Conservation (phyloP, 2,888 invertebrate genomes). For the Polydrusus cervinus region DNA sequence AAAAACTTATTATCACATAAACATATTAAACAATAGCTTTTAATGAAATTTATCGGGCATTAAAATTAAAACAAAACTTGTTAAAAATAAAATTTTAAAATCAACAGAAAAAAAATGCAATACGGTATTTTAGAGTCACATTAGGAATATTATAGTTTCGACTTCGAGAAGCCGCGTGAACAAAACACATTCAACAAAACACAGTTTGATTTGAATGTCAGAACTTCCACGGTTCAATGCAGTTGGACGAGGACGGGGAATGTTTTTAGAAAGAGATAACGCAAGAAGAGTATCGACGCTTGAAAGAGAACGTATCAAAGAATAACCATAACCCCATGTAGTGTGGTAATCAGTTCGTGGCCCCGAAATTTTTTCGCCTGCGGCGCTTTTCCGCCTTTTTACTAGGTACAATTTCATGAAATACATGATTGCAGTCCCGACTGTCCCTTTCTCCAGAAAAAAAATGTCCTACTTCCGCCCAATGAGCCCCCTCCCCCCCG, state of each 20-base stretch:
- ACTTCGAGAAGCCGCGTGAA: slow-evolving; percentile 31
- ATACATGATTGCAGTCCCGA: too few relatives aligned
- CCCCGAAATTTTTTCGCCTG: too few relatives aligned
- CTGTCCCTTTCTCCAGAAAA: too few relatives aligned
- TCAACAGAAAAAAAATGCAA: background rate
- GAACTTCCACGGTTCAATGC: slow-evolving; percentile 40
- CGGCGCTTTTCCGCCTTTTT: too few relatives aligned
- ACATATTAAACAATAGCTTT: background rate
- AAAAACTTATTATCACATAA: background rate
- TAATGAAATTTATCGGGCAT: too few relatives aligned
- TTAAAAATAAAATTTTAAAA: slow-evolving; percentile 17
- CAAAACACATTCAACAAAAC: slow-evolving; percentile 29
- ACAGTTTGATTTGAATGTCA: slow-evolving; percentile 43
- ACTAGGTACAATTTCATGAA: too few relatives aligned
- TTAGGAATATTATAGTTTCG: slow-evolving; percentile 22
- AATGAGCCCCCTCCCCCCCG: too few relatives aligned
- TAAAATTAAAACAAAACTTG: background rate
- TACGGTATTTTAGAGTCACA: slow-evolving; percentile 31
- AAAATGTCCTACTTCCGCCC: too few relatives aligned
- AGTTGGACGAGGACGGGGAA: slow-evolving; percentile 9
- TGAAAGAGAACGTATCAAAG: background rate
- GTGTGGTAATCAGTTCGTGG: too few relatives aligned
- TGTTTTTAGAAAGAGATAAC: slow-evolving; percentile 21
- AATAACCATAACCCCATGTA: too few relatives aligned
- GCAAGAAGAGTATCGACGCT: background rate